Conservation (phyloP, 2,113 vertebrate genomes). For the Hemichromis elongatus region DNA sequence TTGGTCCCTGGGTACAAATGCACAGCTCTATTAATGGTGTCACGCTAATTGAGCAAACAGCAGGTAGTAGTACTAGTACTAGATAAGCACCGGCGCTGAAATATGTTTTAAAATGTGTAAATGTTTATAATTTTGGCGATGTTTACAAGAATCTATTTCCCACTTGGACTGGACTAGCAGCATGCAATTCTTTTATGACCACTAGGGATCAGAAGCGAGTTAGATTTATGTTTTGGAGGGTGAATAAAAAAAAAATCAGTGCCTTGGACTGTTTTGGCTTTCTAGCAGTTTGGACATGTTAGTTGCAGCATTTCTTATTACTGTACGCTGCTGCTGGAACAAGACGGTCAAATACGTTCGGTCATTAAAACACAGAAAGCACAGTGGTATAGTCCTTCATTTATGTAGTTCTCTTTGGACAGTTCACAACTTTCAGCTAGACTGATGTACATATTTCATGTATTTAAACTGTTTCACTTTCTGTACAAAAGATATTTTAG, state of each 20-base stretch:
- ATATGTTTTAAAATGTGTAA: neutral
- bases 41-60: neutral
- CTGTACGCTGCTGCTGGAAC: neutral
- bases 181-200: neutral
- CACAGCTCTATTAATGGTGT: neutral
- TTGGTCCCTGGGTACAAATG: neutral
- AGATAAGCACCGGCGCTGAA: neutral
- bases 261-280: neutral
- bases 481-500: neutral
- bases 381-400: neutral
- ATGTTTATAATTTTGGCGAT: neutral
- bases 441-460: neutral
- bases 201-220: neutral
- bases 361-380: neutral
- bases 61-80: neutral
- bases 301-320: neutral
- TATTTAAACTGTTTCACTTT: neutral
- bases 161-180: neutral
- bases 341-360: neutral
- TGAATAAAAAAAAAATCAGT: neutral
- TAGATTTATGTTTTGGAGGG: neutral
- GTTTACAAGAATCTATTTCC: rapidly evolving
- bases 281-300: neutral
- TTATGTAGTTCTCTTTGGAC: neutral
- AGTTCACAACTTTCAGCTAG: neutral